phyloP scores from a whole-genome alignment of 2,113 vertebrate species.

The Pseudorasbora parva region DNA sequence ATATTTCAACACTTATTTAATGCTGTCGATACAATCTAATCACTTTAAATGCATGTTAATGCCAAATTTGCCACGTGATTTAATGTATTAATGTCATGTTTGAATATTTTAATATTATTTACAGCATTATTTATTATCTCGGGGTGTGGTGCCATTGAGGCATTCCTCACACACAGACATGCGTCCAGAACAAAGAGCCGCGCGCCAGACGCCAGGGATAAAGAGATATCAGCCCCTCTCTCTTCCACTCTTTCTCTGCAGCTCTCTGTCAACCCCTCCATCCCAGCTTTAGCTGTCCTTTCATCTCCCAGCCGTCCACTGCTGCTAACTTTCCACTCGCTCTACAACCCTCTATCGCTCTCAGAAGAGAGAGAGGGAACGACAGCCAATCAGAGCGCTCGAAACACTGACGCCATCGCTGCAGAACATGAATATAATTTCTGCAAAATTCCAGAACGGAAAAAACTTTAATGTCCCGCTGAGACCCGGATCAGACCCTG shows the following conservation, averaged over 20 bases:
- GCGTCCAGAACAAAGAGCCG: constrained; percentile 44
- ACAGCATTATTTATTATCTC: not conserved
- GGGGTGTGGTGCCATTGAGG: not conserved
- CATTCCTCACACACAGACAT: constrained; percentile 35
- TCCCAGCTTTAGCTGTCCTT: constrained; percentile 34
- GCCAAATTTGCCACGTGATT: not conserved
- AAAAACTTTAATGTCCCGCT: constrained; percentile 54
- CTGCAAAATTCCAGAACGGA: constrained; percentile 55
- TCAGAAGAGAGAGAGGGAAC: not conserved
- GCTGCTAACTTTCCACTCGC: constrained; percentile 48
- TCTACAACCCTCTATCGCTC: constrained; percentile 11
- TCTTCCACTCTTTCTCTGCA: constrained; percentile 26
- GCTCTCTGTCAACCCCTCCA: constrained; percentile 25
- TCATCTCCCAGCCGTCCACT: constrained; percentile 39
- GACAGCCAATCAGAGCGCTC: constrained; percentile 21
- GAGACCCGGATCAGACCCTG: constrained; percentile 52
- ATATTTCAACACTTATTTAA: no score
- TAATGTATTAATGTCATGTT: no score
- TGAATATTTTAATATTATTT: not conserved
- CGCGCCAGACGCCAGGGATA: constrained; percentile 50
- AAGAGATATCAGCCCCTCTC: constrained; percentile 45
- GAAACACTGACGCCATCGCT: not conserved
- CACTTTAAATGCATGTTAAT: not conserved
- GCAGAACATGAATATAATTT: constrained; percentile 43
- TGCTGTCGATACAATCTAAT: not conserved